phyloP scores from a whole-genome alignment of 2,113 vertebrate species.

The Setophaga coronata region DNA sequence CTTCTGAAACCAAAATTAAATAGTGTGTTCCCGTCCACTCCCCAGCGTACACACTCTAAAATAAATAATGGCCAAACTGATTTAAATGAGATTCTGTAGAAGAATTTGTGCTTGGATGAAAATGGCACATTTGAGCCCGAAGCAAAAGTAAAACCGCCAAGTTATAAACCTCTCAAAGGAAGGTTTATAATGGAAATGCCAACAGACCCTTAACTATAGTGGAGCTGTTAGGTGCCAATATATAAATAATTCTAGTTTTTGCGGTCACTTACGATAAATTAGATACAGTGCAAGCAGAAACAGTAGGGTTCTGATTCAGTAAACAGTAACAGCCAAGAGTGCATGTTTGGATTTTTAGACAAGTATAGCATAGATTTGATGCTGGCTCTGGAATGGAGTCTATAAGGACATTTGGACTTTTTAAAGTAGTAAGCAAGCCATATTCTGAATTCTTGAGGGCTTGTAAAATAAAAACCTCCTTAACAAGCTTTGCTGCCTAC shows the following conservation, averaged over 20 bases:
- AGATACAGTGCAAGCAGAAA: slow-evolving; percentile 72
- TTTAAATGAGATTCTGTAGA: slow-evolving; percentile 72
- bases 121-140: slow-evolving; percentile 73
- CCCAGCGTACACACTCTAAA: slow-evolving; percentile 11
- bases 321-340: slow-evolving; percentile 64
- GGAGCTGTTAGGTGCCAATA: slow-evolving; percentile 69
- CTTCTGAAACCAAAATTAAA: slow-evolving; percentile 55
- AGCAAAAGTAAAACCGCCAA: slow-evolving; percentile 74
- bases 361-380: slow-evolving; percentile 64
- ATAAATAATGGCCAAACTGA: slow-evolving; percentile 66
- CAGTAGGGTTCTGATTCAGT: slow-evolving; percentile 70
- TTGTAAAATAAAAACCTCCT: slow-evolving; percentile 64
- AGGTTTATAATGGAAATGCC: slow-evolving; percentile 76
- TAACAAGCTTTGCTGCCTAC: slow-evolving; percentile 70
- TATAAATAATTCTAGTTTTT: slow-evolving; percentile 76
- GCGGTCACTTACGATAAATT: slow-evolving; percentile 73
- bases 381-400: slow-evolving; percentile 49
- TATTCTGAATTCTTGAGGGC: slow-evolving; percentile 60
- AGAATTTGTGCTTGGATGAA: slow-evolving; percentile 72
- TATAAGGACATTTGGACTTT: slow-evolving; percentile 56
- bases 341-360: slow-evolving; percentile 70
- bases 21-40: not conserved
- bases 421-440: slow-evolving; percentile 46
- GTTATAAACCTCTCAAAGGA: slow-evolving; percentile 76
- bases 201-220: slow-evolving; percentile 74